Conservation (phyloP, 2,113 vertebrate genomes). For the Hucho hucho region DNA sequence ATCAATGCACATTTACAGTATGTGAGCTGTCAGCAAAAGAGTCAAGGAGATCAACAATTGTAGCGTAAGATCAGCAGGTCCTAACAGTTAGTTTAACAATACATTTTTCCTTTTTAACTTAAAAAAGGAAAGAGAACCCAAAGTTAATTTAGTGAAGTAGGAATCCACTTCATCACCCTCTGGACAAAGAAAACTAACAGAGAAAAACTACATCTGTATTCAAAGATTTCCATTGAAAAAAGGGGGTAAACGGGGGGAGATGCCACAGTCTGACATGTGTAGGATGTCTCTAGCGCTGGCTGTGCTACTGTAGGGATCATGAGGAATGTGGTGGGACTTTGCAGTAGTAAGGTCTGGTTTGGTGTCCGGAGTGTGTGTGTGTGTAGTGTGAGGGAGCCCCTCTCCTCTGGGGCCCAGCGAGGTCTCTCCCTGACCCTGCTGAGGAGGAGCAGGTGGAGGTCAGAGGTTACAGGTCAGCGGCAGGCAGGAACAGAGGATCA, state of each 20-base stretch:
- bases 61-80: constrained; percentile 64
- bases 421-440: constrained; percentile 19
- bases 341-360: constrained; percentile 49
- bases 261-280: constrained; percentile 56
- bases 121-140: constrained; percentile 56
- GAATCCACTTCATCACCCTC: constrained; percentile 53
- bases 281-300: constrained; percentile 36
- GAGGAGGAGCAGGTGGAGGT: not conserved
- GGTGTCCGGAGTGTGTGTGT: constrained; percentile 52
- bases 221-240: constrained; percentile 60
- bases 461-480: not conserved
- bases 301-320: constrained; percentile 44
- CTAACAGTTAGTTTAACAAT: constrained; percentile 66
- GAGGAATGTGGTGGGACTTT: constrained; percentile 65
- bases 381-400: constrained; percentile 48
- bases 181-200: constrained; percentile 59
- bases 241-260: constrained; percentile 44
- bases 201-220: constrained; percentile 59
- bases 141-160: constrained; percentile 44
- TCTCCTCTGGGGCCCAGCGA: constrained; percentile 2
- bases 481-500: constrained; percentile 20
- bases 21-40: constrained; percentile 47
- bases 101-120: constrained; percentile 53
- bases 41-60: constrained; percentile 53
- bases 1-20: constrained; percentile 41